A percentile compares a stretch with the other conserved stretches of the same genome.
phyloP scores from a whole-genome alignment of 2,797 vertebrate species.

The Pampus argenteus region DNA sequence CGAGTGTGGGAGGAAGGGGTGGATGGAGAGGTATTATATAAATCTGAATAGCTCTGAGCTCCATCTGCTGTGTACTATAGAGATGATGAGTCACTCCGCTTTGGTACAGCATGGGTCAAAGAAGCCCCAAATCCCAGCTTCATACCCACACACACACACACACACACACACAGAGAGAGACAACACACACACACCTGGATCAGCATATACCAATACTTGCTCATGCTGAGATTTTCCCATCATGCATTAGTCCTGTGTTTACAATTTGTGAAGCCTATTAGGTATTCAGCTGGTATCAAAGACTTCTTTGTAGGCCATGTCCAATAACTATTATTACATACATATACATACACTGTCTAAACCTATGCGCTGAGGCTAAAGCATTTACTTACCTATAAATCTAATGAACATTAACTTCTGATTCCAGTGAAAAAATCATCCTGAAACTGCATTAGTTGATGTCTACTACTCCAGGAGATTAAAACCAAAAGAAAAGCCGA shows the following conservation, averaged over 20 bases:
- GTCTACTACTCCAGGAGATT: no score
- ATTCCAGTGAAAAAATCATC: no score
- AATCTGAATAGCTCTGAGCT: slow-evolving; percentile 65
- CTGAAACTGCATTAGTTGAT: no score
- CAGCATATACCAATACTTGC: slow-evolving; percentile 16
- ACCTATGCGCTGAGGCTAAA: no score
- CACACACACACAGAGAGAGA: background rate
- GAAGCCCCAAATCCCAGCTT: slow-evolving; percentile 53
- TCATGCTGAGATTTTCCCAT: slow-evolving; percentile 25
- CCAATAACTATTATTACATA: no score
- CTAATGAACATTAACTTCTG: no score
- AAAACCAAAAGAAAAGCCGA: no score
- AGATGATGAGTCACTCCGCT: slow-evolving; percentile 70
- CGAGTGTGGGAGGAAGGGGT: slow-evolving; percentile 58
- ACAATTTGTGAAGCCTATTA: slow-evolving; percentile 28
- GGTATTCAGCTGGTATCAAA: slow-evolving; percentile 29
- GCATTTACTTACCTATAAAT: no score
- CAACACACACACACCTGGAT: background rate
- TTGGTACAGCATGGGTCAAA: slow-evolving; percentile 59
- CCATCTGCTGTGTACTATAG: slow-evolving; percentile 72
- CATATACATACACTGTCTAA: no score
- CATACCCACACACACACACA: slow-evolving; percentile 16
- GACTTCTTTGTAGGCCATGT: slow-evolving; percentile 33
- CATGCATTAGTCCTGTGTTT: slow-evolving; percentile 36
- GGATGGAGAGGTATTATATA: slow-evolving; percentile 62